Percentiles rank a stretch among this genome's conserved stretches.
phyloP scores from a whole-genome alignment of 2,113 vertebrate species.

The Typhlomys cinereus region DNA sequence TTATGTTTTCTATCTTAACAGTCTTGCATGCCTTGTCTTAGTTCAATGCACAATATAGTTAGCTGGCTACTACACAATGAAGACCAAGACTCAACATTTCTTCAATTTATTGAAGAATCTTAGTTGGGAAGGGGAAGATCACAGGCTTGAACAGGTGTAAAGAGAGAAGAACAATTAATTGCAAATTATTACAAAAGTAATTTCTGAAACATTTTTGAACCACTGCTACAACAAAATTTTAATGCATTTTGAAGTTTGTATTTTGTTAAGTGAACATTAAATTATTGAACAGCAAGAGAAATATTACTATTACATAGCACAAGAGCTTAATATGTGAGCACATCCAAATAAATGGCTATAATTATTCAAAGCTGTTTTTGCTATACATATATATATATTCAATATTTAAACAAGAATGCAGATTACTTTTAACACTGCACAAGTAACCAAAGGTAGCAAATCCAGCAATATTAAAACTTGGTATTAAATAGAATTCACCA shows the following conservation, averaged over 20 bases:
- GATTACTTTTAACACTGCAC: conserved; percentile 87
- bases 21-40: background rate
- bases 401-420: conserved; percentile 80
- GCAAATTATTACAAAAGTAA: conserved; percentile 75
- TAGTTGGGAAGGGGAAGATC: conserved; percentile 69
- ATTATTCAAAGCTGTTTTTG: conserved; percentile 82
- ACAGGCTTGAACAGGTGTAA: conserved; percentile 59
- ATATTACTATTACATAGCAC: conserved; percentile 87
- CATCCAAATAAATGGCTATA: conserved; percentile 83
- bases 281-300: conserved; percentile 85
- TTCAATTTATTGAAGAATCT: conserved; percentile 72
- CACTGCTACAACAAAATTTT: conserved; percentile 89
- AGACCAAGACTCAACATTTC: conserved; percentile 53
- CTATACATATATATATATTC: conserved; percentile 81
- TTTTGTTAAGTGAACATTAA: conserved; percentile 87
- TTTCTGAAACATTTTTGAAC: conserved; percentile 88
- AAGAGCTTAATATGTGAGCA: conserved; percentile 79
- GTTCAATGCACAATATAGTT: background rate
- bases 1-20: background rate
- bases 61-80: conserved; percentile 23
- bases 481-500: conserved; percentile 86
- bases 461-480: conserved; percentile 79
- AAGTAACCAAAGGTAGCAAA: conserved; percentile 85
- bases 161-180: conserved; percentile 73
- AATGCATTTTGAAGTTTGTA: conserved; percentile 88